Base-by-base conservation (phyloP, 2,888 invertebrate genomes). In the Sialis lutaria region DNA sequence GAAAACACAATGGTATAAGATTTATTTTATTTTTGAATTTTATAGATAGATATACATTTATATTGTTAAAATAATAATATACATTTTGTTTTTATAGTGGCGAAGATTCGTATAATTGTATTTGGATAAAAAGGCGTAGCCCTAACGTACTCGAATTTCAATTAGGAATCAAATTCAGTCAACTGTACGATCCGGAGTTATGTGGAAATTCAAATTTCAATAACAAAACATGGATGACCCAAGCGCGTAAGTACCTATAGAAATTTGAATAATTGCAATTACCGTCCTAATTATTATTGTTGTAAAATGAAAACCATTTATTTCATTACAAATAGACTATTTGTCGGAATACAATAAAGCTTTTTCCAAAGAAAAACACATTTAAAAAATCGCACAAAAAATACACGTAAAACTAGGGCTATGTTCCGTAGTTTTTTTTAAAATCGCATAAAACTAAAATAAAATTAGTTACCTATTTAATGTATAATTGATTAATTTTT, bases 131-230 rank as follows among this genome's bases (percentile, higher is more conserved):
- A 48, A 68, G 70, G 50, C 64, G 77, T 46, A 71, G 73, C 51
- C 68, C 67, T 53, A 75, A 77, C 55, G 74, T 77, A 35, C 57
- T 78, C 52, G 77, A 78, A 61, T 75, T 77, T 54, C 70, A 72
- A 60, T 54, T 72, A 37, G 70, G 73, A 54, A 58, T 58, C 33
- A 62, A 59, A 46, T 57, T 58, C 30, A 63, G 60, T 49, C 54
- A 51, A 33, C 57, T 54, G 43, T 55, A 53, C 42, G 58, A 63
- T 48, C 57, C 56, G 32, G 55, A 53, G 30, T 50, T 63, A 40
- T 64, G 64, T 51, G 53, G 58, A 9, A 60, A 62, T 40, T 54
- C 58, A 32, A 44, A 44, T 33, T 44, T 44, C 34, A 10, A 12
- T 9, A 12, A 12, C 10, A 31, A 44, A 8, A 44, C 44, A 10